Evolutionary conservation across 2,888 invertebrate genomes (phyloP), one percentile per base, ranked within the genome.

Genomic region (Penaeus monodon): DNA sequence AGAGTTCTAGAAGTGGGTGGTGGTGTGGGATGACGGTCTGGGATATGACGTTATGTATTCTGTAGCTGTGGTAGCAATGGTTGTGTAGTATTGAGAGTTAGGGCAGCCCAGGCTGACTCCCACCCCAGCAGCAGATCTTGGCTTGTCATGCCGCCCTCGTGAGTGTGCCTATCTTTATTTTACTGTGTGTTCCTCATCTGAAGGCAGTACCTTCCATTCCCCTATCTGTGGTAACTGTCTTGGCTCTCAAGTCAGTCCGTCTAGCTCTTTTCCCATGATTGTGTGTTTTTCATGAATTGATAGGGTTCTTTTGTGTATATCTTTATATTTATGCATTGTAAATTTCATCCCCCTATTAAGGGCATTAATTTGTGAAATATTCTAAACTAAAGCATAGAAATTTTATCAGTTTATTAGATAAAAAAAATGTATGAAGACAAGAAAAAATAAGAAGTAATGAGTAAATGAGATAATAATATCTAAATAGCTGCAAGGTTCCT

Each of bases 111-210:
- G 70, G 73, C 82, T 70, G 68, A 73, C 82, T 73, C 82, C 57
- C 82, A 82, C 82, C 70, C 82, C 82, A 70, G 24, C 73, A 73
- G 82, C 82, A 82, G 70, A 82, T 29, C 77, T 49, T 73, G 73
- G 70, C 73, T 82, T 73, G 73, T 82, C 82, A 44, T 70, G 63
- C 82, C 82, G 57, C 82, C 73, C 70, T 82, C 70, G 82, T 82
- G 82, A 82, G 29, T 82, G 82, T 73, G 82, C 82, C 82, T 49
- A 70, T 81, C 82, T 82, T 73, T 82, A 57, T 73, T 82, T 49
- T 82, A 73, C 82, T 73, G 57, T 70, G 82, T 82, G 82, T 82
- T 73, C 49, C 57, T 33, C 29, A 63, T 49, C 70, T 65, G 70
- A 70, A 70, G 57, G 44, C 73, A 38, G 57, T 57, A 73, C 82